A percentile compares a stretch with the other conserved stretches of the same genome.
These are phyloP conservation scores for Prorops nasuta DNA, from an alignment of 1,140 invertebrate genomes.

Conservation along the genomic window DNA sequence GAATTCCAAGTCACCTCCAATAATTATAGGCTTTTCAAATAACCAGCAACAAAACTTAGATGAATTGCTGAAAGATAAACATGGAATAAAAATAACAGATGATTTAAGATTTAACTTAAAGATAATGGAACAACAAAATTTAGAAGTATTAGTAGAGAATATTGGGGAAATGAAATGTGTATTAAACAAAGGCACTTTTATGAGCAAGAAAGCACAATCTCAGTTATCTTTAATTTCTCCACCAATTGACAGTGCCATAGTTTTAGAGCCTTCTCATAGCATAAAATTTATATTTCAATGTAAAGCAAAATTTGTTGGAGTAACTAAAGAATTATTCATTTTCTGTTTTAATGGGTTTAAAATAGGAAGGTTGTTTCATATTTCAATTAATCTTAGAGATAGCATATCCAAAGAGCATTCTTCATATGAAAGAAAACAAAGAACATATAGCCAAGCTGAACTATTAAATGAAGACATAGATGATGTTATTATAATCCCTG, in stretches of 20 bases:
- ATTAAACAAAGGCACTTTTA: slow-evolving; percentile 39
- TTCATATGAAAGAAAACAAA: slow-evolving; percentile 24
- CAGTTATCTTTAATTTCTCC: slow-evolving; percentile 44
- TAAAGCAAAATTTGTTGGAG: slow-evolving; percentile 59
- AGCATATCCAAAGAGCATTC: slow-evolving; percentile 15
- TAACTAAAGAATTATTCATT: slow-evolving; percentile 60
- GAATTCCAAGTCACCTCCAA: slow-evolving; percentile 1
- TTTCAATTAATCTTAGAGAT: slow-evolving; percentile 45
- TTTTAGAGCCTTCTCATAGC: slow-evolving; percentile 39
- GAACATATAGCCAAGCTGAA: slow-evolving; percentile 34
- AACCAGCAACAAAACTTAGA: slow-evolving; percentile 11
- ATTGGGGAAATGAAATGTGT: slow-evolving; percentile 30
- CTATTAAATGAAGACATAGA: slow-evolving; percentile 45
- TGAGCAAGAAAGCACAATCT: slow-evolving; percentile 33
- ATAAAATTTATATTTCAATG: slow-evolving; percentile 51
- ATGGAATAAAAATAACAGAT: slow-evolving; percentile 49
- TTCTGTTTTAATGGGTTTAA: slow-evolving; percentile 61
- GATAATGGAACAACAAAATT: slow-evolving; percentile 40
- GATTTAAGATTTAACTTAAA: slow-evolving; percentile 40
- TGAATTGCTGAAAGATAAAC: slow-evolving; percentile 40
- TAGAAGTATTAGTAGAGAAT: slow-evolving; percentile 45
- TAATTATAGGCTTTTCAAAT: slow-evolving; percentile 6
- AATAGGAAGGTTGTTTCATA: slow-evolving; percentile 58
- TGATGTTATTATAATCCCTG: slow-evolving; percentile 55
- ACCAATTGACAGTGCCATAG: slow-evolving; percentile 14